Evolutionary conservation across 2,797 vertebrate genomes (phyloP), one percentile per base, ranked within the genome.

Genomic region (Spinus olivaceus): DNA sequence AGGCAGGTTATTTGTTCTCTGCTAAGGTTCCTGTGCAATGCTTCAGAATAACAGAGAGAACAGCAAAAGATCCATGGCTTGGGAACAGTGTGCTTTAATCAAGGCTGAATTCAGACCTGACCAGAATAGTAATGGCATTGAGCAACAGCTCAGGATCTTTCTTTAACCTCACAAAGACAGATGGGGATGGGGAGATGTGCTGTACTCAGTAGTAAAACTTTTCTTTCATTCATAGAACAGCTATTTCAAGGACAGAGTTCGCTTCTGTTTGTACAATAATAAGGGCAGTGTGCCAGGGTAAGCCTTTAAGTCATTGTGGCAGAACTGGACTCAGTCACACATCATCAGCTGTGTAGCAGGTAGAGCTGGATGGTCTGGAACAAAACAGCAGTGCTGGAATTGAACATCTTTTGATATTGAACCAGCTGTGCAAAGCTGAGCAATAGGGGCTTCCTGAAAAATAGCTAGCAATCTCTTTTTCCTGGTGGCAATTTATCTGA

Each of bases 301-400:
- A 95, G 33, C 30, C 18, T 83, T 94, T 93, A 90, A 82, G 72
- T 92, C 69, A 66, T 61, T 63, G 42, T 90, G 66, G 50, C 59
- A 53, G 63, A 94, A 50, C 41, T 71, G 12, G 56, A 61, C 51
- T 87, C 51, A 59, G 67, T 85, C 71, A 76, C 59, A 81, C 56
- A 65, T 65, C 44, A 46, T 81, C 95, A 93, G 19, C 51, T 69
- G 11, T 47, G 41, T 39, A 76, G 73, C 64, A 90, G 61, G 63
- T 82, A 80, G 66, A 86, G n/a, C n/a, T 92, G 73, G 41, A 86
- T 66, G 41, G 32, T 76, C 71, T 84, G 30, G 39, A 57, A 66
- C 53, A 78, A 46, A 88, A 28, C 10, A 33, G 22, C 23, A 37
- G 27, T 25, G 23, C 46, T 92, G n/a, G 35, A 90, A 53, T 4